Conservation (phyloP, 2,113 vertebrate genomes). For the Platysteira castanea region DNA sequence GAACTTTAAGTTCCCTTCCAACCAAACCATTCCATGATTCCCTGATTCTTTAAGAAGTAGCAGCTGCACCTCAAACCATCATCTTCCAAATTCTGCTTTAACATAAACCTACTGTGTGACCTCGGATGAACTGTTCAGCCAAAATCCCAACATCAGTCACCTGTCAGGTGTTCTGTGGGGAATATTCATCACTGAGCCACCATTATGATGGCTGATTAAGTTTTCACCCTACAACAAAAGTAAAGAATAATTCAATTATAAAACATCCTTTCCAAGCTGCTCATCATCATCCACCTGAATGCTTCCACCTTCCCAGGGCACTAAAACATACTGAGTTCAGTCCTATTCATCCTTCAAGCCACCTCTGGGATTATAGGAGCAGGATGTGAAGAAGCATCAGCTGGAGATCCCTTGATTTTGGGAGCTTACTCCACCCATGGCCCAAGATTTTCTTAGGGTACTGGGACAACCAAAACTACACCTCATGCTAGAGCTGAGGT, state of each 20-base stretch:
- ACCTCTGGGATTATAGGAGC: neutral
- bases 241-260: neutral
- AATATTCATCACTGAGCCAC: neutral
- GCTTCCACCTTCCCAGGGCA: neutral
- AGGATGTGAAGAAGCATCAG: neutral
- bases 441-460: neutral
- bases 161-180: neutral
- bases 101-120: neutral
- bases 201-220: neutral
- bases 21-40: neutral
- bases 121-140: neutral
- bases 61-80: neutral
- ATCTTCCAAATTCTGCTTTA: neutral
- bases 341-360: neutral
- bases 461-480: neutral
- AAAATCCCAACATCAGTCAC: neutral
- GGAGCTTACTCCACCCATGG: neutral
- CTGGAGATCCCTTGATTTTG: neutral
- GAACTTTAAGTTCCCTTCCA: neutral
- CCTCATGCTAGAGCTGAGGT: neutral
- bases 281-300: neutral
- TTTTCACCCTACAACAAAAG: neutral
- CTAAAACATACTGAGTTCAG: fast-evolving
- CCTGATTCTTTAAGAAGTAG: neutral
- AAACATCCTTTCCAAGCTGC: neutral